Evolutionary conservation across 2,888 invertebrate genomes (phyloP), one percentile per base, ranked within the genome.

Genomic region (Drosophila neonasuta): DNA sequence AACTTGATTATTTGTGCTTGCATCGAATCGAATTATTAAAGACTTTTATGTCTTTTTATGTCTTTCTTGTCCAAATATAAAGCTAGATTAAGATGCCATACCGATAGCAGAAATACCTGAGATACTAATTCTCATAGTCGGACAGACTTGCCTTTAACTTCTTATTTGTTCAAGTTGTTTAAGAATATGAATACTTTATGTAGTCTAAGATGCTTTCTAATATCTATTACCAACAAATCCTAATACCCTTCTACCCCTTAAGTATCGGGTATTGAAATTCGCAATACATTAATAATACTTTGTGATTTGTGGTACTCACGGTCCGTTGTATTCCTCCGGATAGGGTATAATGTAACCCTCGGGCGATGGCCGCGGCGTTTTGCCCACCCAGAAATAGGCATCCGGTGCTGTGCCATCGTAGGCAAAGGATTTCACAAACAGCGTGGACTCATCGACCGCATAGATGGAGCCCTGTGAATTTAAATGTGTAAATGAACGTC

Each of bases 311-410:
- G 20, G 3, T 78, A 91, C 94, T 93, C 90, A 96, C 97, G 95
- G 94, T 89, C 94, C 95, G 62, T 92, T 92, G 89, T 95, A 96
- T 86, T 96, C 95, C 88, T 97, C 96, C 32, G 97, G 97, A 90
- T 96, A 97, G 17, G 97, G 96, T 88, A 97, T 95, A 68, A 96
- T 94, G 68, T 93, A 94, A 65, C 97, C 97, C 55, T 95, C 95
- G 17, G 96, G 96, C 77, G 94, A 94, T 2, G 97, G 97, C 72
- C 95, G 93, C 1, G 94, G 93, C 3, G 95, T 94, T 86, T 95
- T 96, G 11, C 97, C 97, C 65, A 96, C 95, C 97, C 97, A 97
- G 92, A 97, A 97, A 92, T 94, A 96, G 1, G 97, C 96, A 89
- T 96, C 96, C 68, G 97, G 96, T 8, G 95, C 97, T 7, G 94